Percentiles rank a stretch among this genome's conserved stretches.
Conservation (phyloP, 2,888 invertebrate genomes). For the Lithosia quadra region DNA sequence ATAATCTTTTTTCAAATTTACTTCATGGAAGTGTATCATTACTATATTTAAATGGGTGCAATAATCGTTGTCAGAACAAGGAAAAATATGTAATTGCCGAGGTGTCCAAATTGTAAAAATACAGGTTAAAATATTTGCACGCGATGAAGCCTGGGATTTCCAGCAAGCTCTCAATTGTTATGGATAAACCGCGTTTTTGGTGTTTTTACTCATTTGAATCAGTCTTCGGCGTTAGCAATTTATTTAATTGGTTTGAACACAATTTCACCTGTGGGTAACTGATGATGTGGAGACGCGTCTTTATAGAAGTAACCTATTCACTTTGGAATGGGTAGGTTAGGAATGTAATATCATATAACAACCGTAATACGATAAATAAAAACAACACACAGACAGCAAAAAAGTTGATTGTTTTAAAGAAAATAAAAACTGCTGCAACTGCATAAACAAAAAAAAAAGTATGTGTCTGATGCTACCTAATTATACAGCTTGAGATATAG, state of each 20-base stretch:
- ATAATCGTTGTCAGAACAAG: constrained; percentile 5
- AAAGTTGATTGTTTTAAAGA: neutral
- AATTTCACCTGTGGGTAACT: too few relatives aligned
- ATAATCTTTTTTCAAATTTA: neutral
- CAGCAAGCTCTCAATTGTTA: constrained; percentile 3
- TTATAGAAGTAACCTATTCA: too few relatives aligned
- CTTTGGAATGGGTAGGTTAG: too few relatives aligned
- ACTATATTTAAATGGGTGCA: neutral
- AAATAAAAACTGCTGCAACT: neutral
- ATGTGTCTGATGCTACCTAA: neutral
- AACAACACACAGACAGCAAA: too few relatives aligned
- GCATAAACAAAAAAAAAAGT: too few relatives aligned
- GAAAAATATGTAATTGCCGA: constrained; percentile 9
- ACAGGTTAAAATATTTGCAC: constrained; percentile 2
- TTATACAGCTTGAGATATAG: neutral
- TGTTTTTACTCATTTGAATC: neutral
- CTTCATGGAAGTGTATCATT: neutral
- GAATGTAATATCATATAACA: too few relatives aligned
- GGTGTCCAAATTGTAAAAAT: neutral
- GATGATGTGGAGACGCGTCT: too few relatives aligned
- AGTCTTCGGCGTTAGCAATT: neutral
- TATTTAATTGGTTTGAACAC: too few relatives aligned
- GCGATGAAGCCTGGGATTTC: neutral
- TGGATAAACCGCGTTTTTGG: constrained; percentile 1
- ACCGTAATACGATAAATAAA: too few relatives aligned